Evolutionary conservation across 2,888 invertebrate species (phyloP).

Genomic region (Eristalis intricaria): DNA sequence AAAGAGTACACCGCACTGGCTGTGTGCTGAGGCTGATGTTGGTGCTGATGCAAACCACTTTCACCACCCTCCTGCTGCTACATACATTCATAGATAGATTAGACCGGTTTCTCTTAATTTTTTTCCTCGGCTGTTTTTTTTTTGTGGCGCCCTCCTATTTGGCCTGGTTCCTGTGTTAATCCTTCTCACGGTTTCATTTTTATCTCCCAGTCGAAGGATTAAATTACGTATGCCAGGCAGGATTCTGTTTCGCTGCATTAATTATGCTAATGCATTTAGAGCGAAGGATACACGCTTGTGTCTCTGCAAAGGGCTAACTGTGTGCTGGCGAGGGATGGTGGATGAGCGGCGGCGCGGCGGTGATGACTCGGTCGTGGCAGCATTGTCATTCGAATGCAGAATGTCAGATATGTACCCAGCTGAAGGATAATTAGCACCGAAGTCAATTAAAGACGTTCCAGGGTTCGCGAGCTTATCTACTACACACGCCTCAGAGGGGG

Average conservation of each 20-base stretch:
- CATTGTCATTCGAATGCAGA: slow-evolving; percentile 70
- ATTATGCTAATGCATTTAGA: slow-evolving; percentile 72
- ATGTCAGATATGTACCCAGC: slow-evolving; percentile 44
- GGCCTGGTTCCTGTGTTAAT: slow-evolving; percentile 66
- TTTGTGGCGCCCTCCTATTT: slow-evolving; percentile 34
- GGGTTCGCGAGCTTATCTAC: not conserved
- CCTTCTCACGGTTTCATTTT: slow-evolving; percentile 68
- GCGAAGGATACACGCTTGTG: slow-evolving; percentile 14
- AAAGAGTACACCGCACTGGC: slow-evolving; percentile 7
- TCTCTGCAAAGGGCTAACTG: slow-evolving; percentile 41
- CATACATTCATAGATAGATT: not conserved
- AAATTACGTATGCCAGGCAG: slow-evolving; percentile 72
- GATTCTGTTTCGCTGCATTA: slow-evolving; percentile 72
- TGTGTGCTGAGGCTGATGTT: not conserved
- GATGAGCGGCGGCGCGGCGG: not conserved
- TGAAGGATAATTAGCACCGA: slow-evolving; percentile 68
- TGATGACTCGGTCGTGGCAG: not conserved
- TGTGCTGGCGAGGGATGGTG: slow-evolving; percentile 5
- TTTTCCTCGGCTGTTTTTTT: slow-evolving; percentile 3
- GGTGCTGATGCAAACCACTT: slow-evolving; percentile 2
- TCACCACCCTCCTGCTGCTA: slow-evolving; percentile 1
- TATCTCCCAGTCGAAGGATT: slow-evolving; percentile 68
- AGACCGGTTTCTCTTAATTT: slow-evolving; percentile 14
- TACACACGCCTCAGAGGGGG: not conserved
- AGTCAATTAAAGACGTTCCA: slow-evolving; percentile 66